phyloP scores from a whole-genome alignment of 2,888 invertebrate genomes.

The Pocota personata region DNA sequence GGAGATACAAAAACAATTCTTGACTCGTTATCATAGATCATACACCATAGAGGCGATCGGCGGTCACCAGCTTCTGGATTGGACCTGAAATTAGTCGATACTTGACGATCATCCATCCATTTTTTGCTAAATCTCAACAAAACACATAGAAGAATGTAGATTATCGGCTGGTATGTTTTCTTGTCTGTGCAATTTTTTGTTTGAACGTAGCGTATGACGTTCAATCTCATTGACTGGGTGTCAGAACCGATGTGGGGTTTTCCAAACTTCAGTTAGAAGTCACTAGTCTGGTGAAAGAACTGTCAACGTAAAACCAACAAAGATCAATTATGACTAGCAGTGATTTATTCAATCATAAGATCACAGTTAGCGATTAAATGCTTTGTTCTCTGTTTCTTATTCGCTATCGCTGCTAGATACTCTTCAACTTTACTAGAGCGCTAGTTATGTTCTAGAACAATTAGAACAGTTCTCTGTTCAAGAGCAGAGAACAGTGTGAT shows the following conservation, averaged over 20 bases:
- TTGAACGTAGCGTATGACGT: neutral
- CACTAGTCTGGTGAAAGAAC: neutral
- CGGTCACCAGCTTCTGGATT: slow-evolving; percentile 29
- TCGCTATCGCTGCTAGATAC: too few relatives aligned
- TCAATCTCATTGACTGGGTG: slow-evolving; percentile 28
- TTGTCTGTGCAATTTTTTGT: neutral
- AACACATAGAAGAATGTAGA: neutral
- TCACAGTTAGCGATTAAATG: too few relatives aligned
- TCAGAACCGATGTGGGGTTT: neutral
- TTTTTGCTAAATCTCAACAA: neutral
- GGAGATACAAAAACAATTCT: slow-evolving; percentile 5
- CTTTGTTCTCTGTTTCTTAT: too few relatives aligned
- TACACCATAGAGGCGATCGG: neutral
- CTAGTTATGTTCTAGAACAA: too few relatives aligned
- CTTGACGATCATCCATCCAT: neutral
- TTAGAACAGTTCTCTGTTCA: too few relatives aligned
- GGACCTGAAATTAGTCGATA: slow-evolving; percentile 20
- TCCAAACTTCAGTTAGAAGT: too few relatives aligned
- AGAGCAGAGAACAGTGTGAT: too few relatives aligned
- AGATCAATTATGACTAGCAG: too few relatives aligned
- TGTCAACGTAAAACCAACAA: too few relatives aligned
- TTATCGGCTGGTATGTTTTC: neutral
- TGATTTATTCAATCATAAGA: too few relatives aligned
- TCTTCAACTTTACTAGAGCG: too few relatives aligned
- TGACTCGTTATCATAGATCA: slow-evolving; percentile 1